Evolutionary conservation across 2,888 invertebrate species (phyloP).

Genomic region (Epirrhoe tristata): DNA sequence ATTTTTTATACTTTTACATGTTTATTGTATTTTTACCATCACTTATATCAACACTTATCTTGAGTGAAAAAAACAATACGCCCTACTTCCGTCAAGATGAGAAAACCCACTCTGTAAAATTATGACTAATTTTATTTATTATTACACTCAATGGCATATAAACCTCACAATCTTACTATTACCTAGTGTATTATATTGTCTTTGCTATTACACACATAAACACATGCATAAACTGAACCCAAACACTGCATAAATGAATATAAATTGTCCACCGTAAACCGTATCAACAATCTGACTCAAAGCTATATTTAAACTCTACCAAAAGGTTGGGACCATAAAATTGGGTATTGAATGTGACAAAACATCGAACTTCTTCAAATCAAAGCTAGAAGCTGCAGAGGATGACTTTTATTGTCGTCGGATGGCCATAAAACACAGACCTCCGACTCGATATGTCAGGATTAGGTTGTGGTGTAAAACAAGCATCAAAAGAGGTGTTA

Average conservation of each 20-base stretch:
- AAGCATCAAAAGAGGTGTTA: not conserved
- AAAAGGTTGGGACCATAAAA: conserved; percentile 27
- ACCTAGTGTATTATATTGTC: too few relatives aligned
- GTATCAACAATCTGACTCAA: conserved; percentile 11
- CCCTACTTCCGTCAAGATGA: too few relatives aligned
- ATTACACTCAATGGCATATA: too few relatives aligned
- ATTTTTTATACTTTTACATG: too few relatives aligned
- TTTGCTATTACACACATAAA: too few relatives aligned
- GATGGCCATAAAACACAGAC: conserved; percentile 46
- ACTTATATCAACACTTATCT: too few relatives aligned
- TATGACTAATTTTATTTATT: too few relatives aligned
- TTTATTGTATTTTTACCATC: too few relatives aligned
- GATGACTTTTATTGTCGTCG: conserved; percentile 47
- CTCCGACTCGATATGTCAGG: conserved; percentile 34
- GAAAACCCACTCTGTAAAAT: too few relatives aligned
- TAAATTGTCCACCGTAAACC: not conserved
- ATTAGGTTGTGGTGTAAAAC: conserved; percentile 11
- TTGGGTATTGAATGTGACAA: conserved; percentile 37
- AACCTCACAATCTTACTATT: too few relatives aligned
- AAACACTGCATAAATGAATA: not conserved
- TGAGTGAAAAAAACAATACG: too few relatives aligned
- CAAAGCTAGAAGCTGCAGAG: conserved; percentile 40
- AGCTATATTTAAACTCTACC: conserved; percentile 25
- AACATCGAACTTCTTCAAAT: conserved; percentile 43
- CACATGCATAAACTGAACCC: not conserved